Evolutionary conservation across 2,888 invertebrate species (phyloP).

Genomic region (Sylvicola fuscatus): DNA sequence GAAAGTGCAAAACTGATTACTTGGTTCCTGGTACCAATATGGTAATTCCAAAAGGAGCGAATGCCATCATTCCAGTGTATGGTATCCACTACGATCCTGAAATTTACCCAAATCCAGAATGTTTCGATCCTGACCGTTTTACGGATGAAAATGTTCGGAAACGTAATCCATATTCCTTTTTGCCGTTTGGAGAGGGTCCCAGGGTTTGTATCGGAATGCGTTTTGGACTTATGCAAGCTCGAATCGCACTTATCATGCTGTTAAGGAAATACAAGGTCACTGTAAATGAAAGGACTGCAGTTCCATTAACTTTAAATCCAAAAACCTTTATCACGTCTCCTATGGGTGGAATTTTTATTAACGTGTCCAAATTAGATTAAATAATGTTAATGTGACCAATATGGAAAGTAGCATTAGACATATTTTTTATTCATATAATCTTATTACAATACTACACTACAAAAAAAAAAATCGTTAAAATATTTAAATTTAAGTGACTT

Average conservation of each 20-base stretch:
- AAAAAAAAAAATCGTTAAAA: too few species aligned
- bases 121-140: slow-evolving; percentile 40
- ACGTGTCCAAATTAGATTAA: too few species aligned
- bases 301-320: neutral
- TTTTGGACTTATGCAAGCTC: slow-evolving; percentile 17
- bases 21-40: slow-evolving; percentile 11
- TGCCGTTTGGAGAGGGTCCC: slow-evolving; percentile 17
- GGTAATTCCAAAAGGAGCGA: slow-evolving; percentile 26
- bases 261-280: neutral
- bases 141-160: slow-evolving; percentile 24
- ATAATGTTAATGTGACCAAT: too few species aligned
- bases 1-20: slow-evolving; percentile 20
- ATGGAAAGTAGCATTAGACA: too few species aligned
- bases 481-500: too few species aligned
- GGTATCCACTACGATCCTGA: slow-evolving; percentile 38
- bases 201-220: slow-evolving; percentile 20
- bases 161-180: slow-evolving; percentile 18
- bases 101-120: slow-evolving; percentile 36
- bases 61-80: slow-evolving; percentile 31
- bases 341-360: neutral
- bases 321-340: neutral
- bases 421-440: too few species aligned
- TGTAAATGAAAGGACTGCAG: neutral
- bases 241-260: slow-evolving; percentile 3
- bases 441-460: too few species aligned